Percentiles rank a stretch among this genome's conserved stretches.
These are phyloP conservation scores for Stenichneumon culpator DNA, from an alignment of 2,888 invertebrate genomes.

Conservation along the genomic window DNA sequence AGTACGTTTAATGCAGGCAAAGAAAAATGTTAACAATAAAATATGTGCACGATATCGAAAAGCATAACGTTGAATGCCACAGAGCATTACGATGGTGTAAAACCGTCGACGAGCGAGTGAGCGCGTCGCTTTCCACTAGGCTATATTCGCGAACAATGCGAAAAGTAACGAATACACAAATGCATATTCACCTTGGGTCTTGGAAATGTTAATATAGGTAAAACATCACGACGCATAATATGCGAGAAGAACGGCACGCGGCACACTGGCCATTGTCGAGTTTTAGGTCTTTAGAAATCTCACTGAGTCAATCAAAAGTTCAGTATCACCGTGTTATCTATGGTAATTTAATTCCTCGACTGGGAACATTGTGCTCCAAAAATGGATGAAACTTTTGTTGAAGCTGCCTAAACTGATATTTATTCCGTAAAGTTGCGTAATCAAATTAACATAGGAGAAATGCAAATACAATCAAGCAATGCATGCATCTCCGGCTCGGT, in stretches of 20 bases:
- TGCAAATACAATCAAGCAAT: too few relatives aligned
- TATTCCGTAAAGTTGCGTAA: background rate
- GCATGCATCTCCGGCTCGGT: too few relatives aligned
- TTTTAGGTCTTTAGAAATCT: conserved; percentile 14
- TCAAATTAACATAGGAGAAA: background rate
- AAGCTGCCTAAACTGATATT: background rate
- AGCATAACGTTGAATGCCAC: conserved; percentile 43
- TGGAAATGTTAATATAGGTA: background rate
- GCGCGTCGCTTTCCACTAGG: background rate
- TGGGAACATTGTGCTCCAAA: background rate
- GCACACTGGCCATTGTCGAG: conserved; percentile 3
- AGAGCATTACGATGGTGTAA: conserved; percentile 14
- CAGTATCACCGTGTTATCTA: background rate
- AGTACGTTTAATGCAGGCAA: background rate
- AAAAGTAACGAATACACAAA: conserved; percentile 17
- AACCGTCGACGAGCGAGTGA: conserved; percentile 28
- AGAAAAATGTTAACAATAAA: conserved; percentile 38
- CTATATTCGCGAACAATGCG: conserved; percentile 27
- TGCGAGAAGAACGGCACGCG: conserved; percentile 5
- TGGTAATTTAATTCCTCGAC: conserved; percentile 5
- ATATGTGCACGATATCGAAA: conserved; percentile 2
- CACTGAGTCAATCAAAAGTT: conserved; percentile 16
- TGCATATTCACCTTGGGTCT: background rate
- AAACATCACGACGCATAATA: conserved; percentile 4
- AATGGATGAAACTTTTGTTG: background rate